These are phyloP conservation scores for Trichopria drosophilae DNA, from an alignment of 2,888 invertebrate species.

Conservation along the genomic window DNA sequence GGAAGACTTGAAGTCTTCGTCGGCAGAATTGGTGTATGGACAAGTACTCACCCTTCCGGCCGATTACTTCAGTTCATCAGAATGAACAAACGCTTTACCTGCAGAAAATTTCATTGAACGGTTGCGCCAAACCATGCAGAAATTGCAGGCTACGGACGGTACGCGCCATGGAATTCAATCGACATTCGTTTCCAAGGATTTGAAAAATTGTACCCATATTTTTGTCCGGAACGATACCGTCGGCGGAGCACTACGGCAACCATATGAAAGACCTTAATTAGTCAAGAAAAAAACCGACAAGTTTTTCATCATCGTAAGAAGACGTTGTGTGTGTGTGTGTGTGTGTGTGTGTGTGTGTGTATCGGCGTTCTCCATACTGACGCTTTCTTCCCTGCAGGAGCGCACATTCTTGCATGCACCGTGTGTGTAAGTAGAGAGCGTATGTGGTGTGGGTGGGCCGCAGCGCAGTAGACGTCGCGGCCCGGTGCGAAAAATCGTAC, in stretches of 20 bases:
- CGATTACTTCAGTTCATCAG: too few relatives aligned
- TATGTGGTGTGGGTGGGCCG: too few relatives aligned
- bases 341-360: too few relatives aligned
- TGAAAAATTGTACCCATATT: conserved; percentile 27
- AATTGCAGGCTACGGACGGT: conserved; percentile 12
- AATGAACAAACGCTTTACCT: too few relatives aligned
- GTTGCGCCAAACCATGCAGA: conserved; percentile 9
- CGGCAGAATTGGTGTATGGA: conserved; percentile 41
- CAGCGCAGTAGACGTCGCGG: too few relatives aligned
- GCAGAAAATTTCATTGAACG: conserved; percentile 8
- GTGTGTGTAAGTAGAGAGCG: too few relatives aligned
- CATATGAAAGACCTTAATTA: conserved; percentile 30
- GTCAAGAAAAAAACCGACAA: conserved; percentile 17
- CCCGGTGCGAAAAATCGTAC: too few relatives aligned
- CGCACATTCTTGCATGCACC: too few relatives aligned
- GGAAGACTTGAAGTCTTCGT: conserved; percentile 40
- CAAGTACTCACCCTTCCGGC: too few relatives aligned
- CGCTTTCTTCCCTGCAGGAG: too few relatives aligned
- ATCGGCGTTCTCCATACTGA: too few relatives aligned
- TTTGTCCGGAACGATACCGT: conserved; percentile 28
- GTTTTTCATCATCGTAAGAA: conserved; percentile 12
- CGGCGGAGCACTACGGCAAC: conserved; percentile 23
- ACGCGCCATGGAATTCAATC: conserved; percentile 14
- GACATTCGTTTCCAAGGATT: conserved; percentile 29
- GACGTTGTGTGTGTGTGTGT: too few relatives aligned